These are phyloP conservation scores for Parazoanthus darwini DNA, from an alignment of 92 coral and sea anemone species.

Conservation along the genomic window DNA sequence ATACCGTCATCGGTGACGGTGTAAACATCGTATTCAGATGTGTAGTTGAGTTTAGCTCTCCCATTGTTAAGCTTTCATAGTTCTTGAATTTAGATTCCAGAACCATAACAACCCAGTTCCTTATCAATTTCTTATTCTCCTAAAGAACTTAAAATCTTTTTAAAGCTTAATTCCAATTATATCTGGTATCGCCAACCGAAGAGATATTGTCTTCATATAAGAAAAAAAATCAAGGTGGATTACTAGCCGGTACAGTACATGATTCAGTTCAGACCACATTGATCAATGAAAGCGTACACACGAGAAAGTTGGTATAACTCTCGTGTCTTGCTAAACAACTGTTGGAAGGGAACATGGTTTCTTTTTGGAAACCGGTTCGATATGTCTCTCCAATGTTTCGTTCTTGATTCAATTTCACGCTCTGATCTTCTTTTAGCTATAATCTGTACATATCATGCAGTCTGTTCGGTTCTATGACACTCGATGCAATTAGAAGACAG, in stretches of 20 bases:
- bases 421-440: not conserved
- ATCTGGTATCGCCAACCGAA: not conserved
- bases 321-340: not conserved
- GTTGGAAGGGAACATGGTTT: not conserved
- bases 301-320: not conserved
- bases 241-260: not conserved
- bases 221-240: not conserved
- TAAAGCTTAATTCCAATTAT: not conserved
- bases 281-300: not conserved
- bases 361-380: not conserved
- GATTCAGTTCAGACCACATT: not conserved
- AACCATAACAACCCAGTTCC: slow-evolving; percentile 26
- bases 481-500: slow-evolving; percentile 17
- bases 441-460: not conserved
- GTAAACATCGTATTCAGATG: slow-evolving; percentile 9
- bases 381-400: not conserved
- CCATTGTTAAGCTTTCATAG: slow-evolving; percentile 1
- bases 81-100: slow-evolving; percentile 25
- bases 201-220: not conserved
- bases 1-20: not conserved
- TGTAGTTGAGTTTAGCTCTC: not conserved
- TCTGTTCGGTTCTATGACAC: slow-evolving; percentile 5
- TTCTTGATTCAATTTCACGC: slow-evolving; percentile 8
- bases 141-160: slow-evolving; percentile 5
- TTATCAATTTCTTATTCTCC: slow-evolving; percentile 28